phyloP scores from a whole-genome alignment of 1,140 invertebrate genomes.

The Trialeurodes vaporariorum region DNA sequence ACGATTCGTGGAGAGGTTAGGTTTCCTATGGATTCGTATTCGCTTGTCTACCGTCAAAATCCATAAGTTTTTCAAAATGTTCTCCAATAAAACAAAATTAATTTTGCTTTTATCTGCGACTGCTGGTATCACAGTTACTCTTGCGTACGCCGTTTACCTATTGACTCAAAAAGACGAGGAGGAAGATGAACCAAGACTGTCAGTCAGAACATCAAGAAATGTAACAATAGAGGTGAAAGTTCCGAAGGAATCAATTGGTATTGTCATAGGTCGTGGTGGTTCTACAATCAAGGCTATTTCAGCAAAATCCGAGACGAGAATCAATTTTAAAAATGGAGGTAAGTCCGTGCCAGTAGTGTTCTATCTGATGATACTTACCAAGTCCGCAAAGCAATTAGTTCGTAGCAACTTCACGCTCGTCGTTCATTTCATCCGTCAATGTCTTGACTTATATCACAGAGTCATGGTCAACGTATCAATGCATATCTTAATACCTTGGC shows the following conservation, averaged over 20 bases:
- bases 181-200: conserved; percentile 12
- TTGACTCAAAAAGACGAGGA: background rate
- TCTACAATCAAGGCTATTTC: conserved; percentile 55
- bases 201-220: conserved; percentile 25
- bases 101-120: background rate
- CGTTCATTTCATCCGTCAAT: too few species aligned
- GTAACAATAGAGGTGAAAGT: conserved; percentile 35
- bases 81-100: background rate
- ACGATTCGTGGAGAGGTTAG: too few species aligned
- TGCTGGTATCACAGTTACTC: background rate
- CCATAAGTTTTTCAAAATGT: too few species aligned
- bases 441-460: too few species aligned
- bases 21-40: too few species aligned
- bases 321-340: conserved; percentile 42
- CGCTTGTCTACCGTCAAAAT: too few species aligned
- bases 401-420: background rate
- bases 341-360: background rate
- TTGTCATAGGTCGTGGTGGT: conserved; percentile 49
- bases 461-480: too few species aligned
- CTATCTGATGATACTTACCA: background rate
- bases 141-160: background rate
- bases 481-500: too few species aligned
- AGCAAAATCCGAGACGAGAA: conserved; percentile 48
- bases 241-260: conserved; percentile 35
- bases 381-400: background rate